Base-by-base conservation (phyloP, 2,888 invertebrate species). In the Drosophila putrida region DNA sequence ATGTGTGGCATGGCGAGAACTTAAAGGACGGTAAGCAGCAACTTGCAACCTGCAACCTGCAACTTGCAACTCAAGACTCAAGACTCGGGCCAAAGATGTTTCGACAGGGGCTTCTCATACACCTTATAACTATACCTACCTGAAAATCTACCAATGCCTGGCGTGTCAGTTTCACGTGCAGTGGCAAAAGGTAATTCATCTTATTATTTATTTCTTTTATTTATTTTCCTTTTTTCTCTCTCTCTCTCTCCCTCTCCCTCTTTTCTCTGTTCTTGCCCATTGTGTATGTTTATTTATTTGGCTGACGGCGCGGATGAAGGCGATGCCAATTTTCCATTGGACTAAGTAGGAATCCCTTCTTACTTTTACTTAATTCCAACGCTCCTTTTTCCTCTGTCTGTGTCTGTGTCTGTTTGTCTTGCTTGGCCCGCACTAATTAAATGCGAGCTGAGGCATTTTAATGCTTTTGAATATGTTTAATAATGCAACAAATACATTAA, bases 171-270 rank as follows among this genome's bases (percentile, higher is more conserved):
- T 84, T 85, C 83, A 80, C 80, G 82, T 90, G 90, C 87, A 85
- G 85, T 89, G 90, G 84, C 90, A 86, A 86, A 81, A 85, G 83
- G 89, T 83, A 89, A 90, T 90, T 82, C 89, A 90, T 90, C 90
- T 85, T 84, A 82, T 89, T 64, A 75, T 73, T 66, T 77, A n/a
- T 59, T 69, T 20, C 55, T 63, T 67, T 59, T 73, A 44, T 60
- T 50, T 70, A 59, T 66, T 51, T 44, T 11, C 35, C 8, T 44
- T 44, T 25, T 49, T 20, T n/a, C 31, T 36, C 0, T 55, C 41
- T 25, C 53, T 46, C 8, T 55, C 33, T 50, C 51, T 41, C 43
- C 59, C 39, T 57, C 6, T 28, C 20, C 38, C 15, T 67, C 59
- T 44, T 55, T 47, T 44, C 38, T 49, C 38, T 36, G 25, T 36